Evolutionary conservation across 1,140 invertebrate species (phyloP).

Genomic region (Trissolcus basalis): DNA sequence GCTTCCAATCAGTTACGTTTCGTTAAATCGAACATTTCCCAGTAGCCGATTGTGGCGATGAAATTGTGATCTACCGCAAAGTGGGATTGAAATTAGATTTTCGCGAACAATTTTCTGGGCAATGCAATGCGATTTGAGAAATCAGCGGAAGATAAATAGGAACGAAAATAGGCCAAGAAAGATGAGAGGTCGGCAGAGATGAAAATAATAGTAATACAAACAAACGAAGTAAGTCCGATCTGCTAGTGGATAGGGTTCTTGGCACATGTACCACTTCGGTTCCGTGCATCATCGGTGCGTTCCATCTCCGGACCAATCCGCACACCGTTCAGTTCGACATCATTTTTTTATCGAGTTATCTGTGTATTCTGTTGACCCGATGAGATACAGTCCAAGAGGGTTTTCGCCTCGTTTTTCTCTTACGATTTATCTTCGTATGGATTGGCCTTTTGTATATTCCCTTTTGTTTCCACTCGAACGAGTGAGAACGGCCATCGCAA

Average conservation of each 20-base stretch:
- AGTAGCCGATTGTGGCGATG: conserved; percentile 1
- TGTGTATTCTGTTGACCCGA: conserved; percentile 56
- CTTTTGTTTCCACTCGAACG: conserved; percentile 16
- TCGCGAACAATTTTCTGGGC: conserved; percentile 14
- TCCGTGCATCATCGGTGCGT: conserved; percentile 55
- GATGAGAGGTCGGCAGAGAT: conserved; percentile 33
- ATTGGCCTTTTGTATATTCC: not conserved
- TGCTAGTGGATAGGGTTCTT: conserved; percentile 47
- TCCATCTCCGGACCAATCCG: conserved; percentile 37
- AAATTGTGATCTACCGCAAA: conserved; percentile 1
- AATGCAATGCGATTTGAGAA: conserved; percentile 38
- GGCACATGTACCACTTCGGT: conserved; percentile 53
- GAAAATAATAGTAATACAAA: conserved; percentile 10
- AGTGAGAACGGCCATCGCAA: conserved; percentile 10
- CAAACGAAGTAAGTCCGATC: conserved; percentile 58
- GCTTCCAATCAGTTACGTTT: not conserved
- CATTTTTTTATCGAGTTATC: conserved; percentile 65
- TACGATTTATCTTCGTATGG: conserved; percentile 28
- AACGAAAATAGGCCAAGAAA: conserved; percentile 33
- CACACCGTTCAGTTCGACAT: conserved; percentile 28
- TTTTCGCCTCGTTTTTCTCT: conserved; percentile 37
- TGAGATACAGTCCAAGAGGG: conserved; percentile 57
- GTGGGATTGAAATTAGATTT: conserved; percentile 30
- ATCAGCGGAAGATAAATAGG: conserved; percentile 33
- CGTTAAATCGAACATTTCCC: not conserved